A percentile compares a stretch with the other conserved stretches of the same genome.
Conservation (phyloP, 1,140 invertebrate genomes). For the Drosophila melanica region DNA sequence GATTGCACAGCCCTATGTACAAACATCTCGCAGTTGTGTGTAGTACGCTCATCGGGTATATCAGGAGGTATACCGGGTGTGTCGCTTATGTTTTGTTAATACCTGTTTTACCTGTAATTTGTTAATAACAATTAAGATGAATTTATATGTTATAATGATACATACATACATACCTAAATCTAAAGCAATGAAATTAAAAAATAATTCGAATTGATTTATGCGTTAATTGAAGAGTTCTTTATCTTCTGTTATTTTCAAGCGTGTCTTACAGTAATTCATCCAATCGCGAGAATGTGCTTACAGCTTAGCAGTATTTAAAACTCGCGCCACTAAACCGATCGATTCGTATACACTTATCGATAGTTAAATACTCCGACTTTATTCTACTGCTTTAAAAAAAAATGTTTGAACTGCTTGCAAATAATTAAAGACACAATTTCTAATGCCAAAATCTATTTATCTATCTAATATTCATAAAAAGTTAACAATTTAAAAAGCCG, state of each 20-base stretch:
- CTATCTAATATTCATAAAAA: not conserved
- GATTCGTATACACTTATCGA: not conserved
- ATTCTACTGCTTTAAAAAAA: too few relatives aligned
- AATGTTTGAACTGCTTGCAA: too few relatives aligned
- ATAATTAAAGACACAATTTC: not conserved
- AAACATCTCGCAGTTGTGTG: constrained; percentile 47
- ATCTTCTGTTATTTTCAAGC: too few relatives aligned
- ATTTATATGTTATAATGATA: constrained; percentile 59
- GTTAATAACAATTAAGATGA: constrained; percentile 47
- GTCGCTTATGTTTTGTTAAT: constrained; percentile 31
- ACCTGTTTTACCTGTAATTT: constrained; percentile 24
- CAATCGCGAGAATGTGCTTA: too few relatives aligned
- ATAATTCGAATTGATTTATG: constrained; percentile 5
- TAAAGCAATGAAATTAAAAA: constrained; percentile 13
- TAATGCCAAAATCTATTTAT: not conserved
- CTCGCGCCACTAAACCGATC: not conserved
- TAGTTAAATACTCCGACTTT: not conserved
- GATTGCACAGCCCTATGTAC: constrained; percentile 51
- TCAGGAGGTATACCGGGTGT: constrained; percentile 1
- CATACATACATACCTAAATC: not conserved
- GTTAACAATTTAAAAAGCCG: not conserved
- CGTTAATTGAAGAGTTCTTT: too few relatives aligned
- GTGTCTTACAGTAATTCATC: not conserved
- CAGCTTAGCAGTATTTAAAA: too few relatives aligned
- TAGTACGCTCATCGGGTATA: constrained; percentile 11